Evolutionary conservation across 2,888 invertebrate genomes (phyloP), one percentile per base, ranked within the genome.

Genomic region (Junonia oenone): DNA sequence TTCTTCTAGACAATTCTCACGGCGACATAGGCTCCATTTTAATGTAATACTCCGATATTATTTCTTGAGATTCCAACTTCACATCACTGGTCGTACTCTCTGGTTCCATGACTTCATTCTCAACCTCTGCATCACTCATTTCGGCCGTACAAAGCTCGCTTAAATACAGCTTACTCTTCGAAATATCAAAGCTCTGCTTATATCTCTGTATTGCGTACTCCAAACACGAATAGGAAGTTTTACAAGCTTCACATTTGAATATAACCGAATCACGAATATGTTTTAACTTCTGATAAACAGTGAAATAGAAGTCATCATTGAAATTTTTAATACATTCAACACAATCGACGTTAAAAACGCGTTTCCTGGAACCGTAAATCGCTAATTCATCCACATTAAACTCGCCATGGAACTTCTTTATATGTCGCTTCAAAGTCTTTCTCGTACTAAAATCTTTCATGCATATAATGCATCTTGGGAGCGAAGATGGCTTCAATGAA

Each of bases 391-490:
- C 82, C 0, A 73, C 69, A 6, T 85, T 74, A 26, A 85, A 87
- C 1, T 77, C 81, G 0, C 62, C 57, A 22, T 88, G 87, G 48
- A 88, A 88, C 37, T 80, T 85, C 56, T 81, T 83, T 0, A 87
- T 83, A 40, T 88, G 87, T 0, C 86, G 69, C 45, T 81, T 83
- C 6, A 88, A 35, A 0, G 87, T 85, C 58, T 87, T 87, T 0
- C 79, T 63, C 0, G 85, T 78, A 46, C 87, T 85, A n/a, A 88
- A 88, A 45, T 87, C 81, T 57, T 87, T 88, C 54, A 74, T 76
- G 19, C 87, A 88, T 0, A 87, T 66, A 2, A 85, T 73, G 37
- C 87, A 88, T 2, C 78, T 63, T 0, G 87, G 87, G 1, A 77
- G 26, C 0, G 66, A 43, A 40, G 81, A 83, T 27, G 75, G 72